phyloP scores from a whole-genome alignment of 2,113 vertebrate species.

The Melanocharis versteri region DNA sequence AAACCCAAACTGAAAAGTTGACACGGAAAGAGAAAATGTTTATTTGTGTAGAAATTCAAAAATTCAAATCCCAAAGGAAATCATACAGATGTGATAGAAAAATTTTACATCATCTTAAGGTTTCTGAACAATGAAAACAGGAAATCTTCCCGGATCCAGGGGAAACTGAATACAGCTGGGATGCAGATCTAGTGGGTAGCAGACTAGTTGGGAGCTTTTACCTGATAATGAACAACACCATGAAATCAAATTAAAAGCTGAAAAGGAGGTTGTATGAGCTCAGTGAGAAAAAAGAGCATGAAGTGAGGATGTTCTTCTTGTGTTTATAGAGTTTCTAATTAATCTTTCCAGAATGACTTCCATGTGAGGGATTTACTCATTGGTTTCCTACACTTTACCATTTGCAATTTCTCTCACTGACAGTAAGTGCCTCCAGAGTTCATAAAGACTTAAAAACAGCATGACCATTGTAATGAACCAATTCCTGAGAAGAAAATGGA shows the following conservation, averaged over 20 bases:
- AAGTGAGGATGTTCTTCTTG: background rate
- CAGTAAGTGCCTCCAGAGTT: background rate
- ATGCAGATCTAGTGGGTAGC: background rate
- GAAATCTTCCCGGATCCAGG: background rate
- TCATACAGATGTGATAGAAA: background rate
- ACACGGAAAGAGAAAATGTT: background rate
- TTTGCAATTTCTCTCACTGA: background rate
- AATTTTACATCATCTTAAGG: background rate
- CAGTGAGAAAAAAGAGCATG: background rate
- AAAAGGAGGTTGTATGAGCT: background rate
- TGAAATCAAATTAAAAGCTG: background rate
- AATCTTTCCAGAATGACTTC: background rate
- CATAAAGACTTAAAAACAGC: background rate
- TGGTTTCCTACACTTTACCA: background rate
- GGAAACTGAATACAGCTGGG: background rate
- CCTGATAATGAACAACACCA: background rate
- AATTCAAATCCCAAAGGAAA: slow-evolving; percentile 18
- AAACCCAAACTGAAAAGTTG: background rate
- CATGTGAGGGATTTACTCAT: background rate
- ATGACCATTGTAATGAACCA: background rate
- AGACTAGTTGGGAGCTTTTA: background rate
- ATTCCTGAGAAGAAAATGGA: background rate
- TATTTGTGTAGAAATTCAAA: background rate
- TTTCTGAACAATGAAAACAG: background rate
- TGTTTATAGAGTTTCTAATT: background rate